Evolutionary conservation across 2,888 invertebrate genomes (phyloP).

Genomic region (Willowsia nigromaculata): DNA sequence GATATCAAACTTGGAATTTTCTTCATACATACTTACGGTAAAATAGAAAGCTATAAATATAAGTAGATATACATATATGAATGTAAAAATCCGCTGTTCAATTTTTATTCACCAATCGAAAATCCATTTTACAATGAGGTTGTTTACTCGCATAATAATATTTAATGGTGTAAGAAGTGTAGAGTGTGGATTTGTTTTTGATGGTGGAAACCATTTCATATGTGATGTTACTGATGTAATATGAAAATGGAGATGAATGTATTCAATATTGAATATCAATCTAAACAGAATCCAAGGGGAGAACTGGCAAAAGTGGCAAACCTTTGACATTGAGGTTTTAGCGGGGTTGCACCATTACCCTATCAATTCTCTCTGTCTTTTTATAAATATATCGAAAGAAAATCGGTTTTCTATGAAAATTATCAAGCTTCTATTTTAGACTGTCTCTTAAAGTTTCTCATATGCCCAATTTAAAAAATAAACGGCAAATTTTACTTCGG

Average conservation of each 20-base stretch:
- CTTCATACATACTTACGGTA: too few species aligned
- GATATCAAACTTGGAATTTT: background rate
- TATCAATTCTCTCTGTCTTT: background rate
- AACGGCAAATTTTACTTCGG: background rate
- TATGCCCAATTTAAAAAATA: background rate
- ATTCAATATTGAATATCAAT: slow-evolving; percentile 54
- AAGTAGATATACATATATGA: background rate
- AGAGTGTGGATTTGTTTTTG: slow-evolving; percentile 3
- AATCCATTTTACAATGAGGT: background rate
- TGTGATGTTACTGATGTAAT: too few species aligned
- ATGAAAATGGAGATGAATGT: slow-evolving; percentile 22
- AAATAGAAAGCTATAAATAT: background rate
- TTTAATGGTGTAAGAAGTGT: background rate
- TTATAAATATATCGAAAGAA: background rate
- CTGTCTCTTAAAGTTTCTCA: background rate
- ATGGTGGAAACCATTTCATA: background rate
- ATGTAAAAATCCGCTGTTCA: background rate
- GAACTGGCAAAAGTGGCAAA: slow-evolving; percentile 37
- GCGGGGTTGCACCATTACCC: slow-evolving; percentile 3
- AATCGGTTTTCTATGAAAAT: background rate
- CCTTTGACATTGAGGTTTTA: slow-evolving; percentile 59
- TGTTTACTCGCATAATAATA: slow-evolving; percentile 47
- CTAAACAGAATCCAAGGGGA: slow-evolving; percentile 42
- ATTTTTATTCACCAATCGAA: background rate
- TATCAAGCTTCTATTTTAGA: background rate